phyloP scores from a whole-genome alignment of 2,797 vertebrate genomes.

The Sebastes elongatus region DNA sequence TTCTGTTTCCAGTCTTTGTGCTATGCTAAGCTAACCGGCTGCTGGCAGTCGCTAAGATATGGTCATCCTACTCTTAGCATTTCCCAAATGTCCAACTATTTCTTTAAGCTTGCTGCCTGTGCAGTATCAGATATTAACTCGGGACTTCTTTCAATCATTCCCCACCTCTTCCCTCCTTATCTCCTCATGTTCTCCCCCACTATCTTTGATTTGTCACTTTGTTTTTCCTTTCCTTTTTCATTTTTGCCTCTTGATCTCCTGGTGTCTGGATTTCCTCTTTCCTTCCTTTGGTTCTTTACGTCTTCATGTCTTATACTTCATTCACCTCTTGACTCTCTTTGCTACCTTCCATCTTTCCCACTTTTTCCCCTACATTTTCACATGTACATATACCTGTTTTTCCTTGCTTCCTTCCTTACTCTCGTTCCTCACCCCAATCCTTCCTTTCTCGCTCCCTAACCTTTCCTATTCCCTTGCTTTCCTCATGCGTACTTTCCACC shows the following conservation, averaged over 20 bases:
- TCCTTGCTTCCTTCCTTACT: neutral
- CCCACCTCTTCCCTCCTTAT: neutral
- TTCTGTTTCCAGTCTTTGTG: no score
- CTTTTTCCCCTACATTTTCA: neutral
- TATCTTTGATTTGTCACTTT: neutral
- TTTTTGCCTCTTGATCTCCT: neutral
- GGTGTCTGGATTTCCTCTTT: neutral
- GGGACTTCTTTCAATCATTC: constrained; percentile 5
- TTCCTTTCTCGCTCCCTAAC: neutral
- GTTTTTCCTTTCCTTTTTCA: neutral
- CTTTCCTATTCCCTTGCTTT: neutral
- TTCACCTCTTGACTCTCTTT: neutral
- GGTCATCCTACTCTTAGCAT: neutral
- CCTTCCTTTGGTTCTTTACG: neutral
- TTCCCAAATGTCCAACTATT: constrained; percentile 22
- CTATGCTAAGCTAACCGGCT: no score
- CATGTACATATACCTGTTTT: neutral
- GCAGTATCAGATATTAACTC: constrained; percentile 4
- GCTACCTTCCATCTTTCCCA: neutral
- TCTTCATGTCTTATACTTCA: neutral
- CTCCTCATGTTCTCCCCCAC: neutral
- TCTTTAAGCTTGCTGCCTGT: neutral
- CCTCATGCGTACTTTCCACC: neutral
- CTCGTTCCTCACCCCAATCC: neutral
- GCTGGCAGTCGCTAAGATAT: no score